Evolutionary conservation across 2,888 invertebrate species (phyloP).

Genomic region (Dryobotodes eremita): DNA sequence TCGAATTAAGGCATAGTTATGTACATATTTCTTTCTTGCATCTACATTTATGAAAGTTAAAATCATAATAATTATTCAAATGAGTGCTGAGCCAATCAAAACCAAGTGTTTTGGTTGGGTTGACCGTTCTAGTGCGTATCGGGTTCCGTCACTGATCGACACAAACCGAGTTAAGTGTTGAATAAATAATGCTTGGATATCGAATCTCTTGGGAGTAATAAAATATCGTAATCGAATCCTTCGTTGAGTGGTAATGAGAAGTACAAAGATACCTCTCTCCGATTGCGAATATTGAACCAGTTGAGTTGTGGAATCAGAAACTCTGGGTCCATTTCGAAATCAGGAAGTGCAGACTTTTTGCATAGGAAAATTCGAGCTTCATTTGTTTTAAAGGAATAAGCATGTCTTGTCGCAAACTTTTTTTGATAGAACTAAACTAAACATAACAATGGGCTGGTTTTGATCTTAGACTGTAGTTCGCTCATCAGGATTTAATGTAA

Average conservation of each 20-base stretch:
- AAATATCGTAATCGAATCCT: constrained; percentile 33
- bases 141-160: constrained; percentile 19
- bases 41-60: background rate
- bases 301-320: constrained; percentile 4
- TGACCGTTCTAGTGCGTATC: background rate
- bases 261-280: constrained; percentile 16
- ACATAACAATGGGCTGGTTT: background rate
- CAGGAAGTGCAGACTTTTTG: background rate
- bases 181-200: constrained; percentile 57
- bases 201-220: constrained; percentile 16
- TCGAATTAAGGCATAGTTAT: too few relatives aligned
- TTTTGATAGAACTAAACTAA: too few relatives aligned
- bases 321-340: background rate
- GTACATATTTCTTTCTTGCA: background rate
- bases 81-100: background rate
- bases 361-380: background rate
- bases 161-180: constrained; percentile 37
- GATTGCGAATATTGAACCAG: background rate
- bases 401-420: too few relatives aligned
- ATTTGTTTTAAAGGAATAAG: background rate
- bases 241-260: constrained; percentile 34
- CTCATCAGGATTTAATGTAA: background rate
- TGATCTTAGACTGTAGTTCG: background rate
- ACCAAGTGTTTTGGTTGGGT: background rate
- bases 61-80: too few relatives aligned